Evolutionary conservation across 2,888 invertebrate genomes (phyloP).

Genomic region (Panopea generosa): DNA sequence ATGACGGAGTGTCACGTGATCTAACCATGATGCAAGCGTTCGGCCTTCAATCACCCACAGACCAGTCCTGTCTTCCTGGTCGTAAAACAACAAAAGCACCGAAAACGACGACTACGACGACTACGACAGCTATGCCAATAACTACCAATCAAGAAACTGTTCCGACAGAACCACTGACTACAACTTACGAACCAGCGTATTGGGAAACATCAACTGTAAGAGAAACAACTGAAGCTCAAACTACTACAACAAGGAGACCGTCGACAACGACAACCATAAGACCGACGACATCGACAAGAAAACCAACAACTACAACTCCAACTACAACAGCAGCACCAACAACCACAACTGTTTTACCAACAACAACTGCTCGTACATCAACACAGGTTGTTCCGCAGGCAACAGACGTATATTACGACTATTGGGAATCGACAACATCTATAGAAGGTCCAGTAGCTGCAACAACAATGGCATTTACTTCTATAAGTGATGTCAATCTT

Average conservation of each 20-base stretch:
- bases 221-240: conserved; percentile 1
- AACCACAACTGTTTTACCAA: conserved; percentile 18
- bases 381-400: conserved; percentile 5
- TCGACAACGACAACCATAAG: conserved; percentile 16
- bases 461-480: conserved; percentile 1
- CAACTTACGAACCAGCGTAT: background rate
- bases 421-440: conserved; percentile 10
- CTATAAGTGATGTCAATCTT: background rate
- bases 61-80: conserved; percentile 52
- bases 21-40: conserved; percentile 61
- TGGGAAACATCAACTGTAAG: background rate
- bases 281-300: conserved; percentile 28
- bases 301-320: conserved; percentile 16
- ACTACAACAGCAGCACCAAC: conserved; percentile 19
- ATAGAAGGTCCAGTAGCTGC: background rate
- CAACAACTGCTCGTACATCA: conserved; percentile 18
- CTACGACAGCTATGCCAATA: conserved; percentile 2
- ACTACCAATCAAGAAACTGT: too few species aligned
- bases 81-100: conserved; percentile 21
- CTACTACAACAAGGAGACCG: conserved; percentile 19
- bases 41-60: conserved; percentile 54
- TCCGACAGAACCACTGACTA: background rate
- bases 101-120: conserved; percentile 24
- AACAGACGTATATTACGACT: conserved; percentile 7
- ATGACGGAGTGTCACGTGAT: conserved; percentile 65